Base-by-base conservation (phyloP, 37 sponge, comb jelly and placozoan species). In the Mnemiopsis leidyi region DNA sequence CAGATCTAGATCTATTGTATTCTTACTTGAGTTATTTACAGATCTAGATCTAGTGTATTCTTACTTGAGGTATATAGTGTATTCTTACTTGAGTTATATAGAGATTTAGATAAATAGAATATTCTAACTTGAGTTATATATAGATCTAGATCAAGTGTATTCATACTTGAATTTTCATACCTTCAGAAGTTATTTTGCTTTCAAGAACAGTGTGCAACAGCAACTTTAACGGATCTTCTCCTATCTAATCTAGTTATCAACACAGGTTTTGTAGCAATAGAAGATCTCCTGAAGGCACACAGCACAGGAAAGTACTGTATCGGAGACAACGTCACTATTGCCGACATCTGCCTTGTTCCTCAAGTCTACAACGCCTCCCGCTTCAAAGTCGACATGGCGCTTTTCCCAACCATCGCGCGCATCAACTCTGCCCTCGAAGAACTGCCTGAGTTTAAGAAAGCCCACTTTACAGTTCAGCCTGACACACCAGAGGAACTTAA, bases 241-340 rank as follows among this genome's bases (percentile, higher is more conserved):
- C 75, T n/a, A 23, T 28, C 30, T 5, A 5, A 23, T 5, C 3
- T 29, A 23, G 20, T 28, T 23, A 13, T 71, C 20, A 29, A 3
- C n/a, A n/a, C 90, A 76, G 88, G 40, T 37, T 23, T 82, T 69
- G 9, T 93, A 96, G 99, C 96, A 68, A 75, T 99, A 69, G 99
- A 99, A 76, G 92, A 93, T 28, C 9, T 96, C 31, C 76, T 99
- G 29, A 68, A 92, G 0, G 83, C 83, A 36, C 95, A 96, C 37
- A 93, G 96, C 76, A 7, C 79, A 34, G 79, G 32, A 26, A 97
- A 95, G 68, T 99, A 99, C 77, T 96, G 97, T 94, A 95, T 99
- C 36, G 99, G 99, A 38, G 96, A 97, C 94, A 97, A 96, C 82
- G 97, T 97, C 29, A 95, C 99, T 68, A 97, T 98, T 96, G 99